Evolutionary conservation across 2,797 vertebrate species (phyloP).

Genomic region (Apogon hyalosoma): DNA sequence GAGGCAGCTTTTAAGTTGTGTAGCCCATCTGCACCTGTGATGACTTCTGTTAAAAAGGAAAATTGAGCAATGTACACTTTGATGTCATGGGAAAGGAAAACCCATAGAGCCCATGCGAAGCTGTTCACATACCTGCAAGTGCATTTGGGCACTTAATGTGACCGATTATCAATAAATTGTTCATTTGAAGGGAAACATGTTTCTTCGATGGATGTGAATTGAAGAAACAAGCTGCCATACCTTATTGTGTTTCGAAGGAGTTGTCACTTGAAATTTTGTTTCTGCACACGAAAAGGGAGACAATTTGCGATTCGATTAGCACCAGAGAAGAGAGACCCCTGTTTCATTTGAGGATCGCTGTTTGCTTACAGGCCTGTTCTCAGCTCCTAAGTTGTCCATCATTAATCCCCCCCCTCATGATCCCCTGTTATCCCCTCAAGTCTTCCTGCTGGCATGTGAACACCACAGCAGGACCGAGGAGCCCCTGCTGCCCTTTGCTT

Average conservation of each 20-base stretch:
- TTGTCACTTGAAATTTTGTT: slow-evolving; percentile 81
- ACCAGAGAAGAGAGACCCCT: slow-evolving; percentile 69
- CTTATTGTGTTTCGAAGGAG: slow-evolving; percentile 89
- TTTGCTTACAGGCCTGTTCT: slow-evolving; percentile 84
- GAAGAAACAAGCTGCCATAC: slow-evolving; percentile 90
- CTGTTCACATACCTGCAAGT: slow-evolving; percentile 92
- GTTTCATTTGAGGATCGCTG: slow-evolving; percentile 83
- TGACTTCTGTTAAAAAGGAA: slow-evolving; percentile 99
- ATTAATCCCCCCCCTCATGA: slow-evolving; percentile 54
- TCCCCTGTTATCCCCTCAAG: slow-evolving; percentile 36
- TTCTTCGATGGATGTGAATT: slow-evolving; percentile 99
- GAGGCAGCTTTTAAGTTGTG: slow-evolving; percentile 95
- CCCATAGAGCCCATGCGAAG: slow-evolving; percentile 92
- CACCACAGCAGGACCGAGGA: slow-evolving; percentile 70
- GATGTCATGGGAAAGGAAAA: slow-evolving; percentile 95
- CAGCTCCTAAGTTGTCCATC: slow-evolving; percentile 83
- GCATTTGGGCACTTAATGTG: slow-evolving; percentile 94
- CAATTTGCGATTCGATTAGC: slow-evolving; percentile 70
- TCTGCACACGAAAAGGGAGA: slow-evolving; percentile 75
- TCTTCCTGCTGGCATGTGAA: slow-evolving; percentile 60
- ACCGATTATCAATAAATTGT: slow-evolving; percentile 99
- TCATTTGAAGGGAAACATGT: slow-evolving; percentile 97
- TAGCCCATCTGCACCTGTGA: slow-evolving; percentile 96
- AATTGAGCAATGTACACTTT: slow-evolving; percentile 97
- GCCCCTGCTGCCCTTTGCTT: slow-evolving; percentile 50